Evolutionary conservation across 2,888 invertebrate species (phyloP).

Genomic region (Morpho achilles): DNA sequence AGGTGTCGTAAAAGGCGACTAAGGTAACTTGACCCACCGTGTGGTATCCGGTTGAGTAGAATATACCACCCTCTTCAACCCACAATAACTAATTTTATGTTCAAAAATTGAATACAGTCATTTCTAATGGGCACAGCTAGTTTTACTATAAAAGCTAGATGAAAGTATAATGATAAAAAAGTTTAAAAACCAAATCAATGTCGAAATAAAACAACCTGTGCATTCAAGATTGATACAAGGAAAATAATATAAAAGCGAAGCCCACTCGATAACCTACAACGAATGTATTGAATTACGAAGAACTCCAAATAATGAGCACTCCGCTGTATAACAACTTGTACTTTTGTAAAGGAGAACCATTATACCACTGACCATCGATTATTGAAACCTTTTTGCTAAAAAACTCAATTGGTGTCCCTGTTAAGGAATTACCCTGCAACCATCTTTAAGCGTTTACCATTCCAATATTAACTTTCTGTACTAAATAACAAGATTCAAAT

Average conservation of each 20-base stretch:
- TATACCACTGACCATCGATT: conserved; percentile 45
- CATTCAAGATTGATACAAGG: conserved; percentile 23
- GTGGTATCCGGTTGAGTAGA: too few species aligned
- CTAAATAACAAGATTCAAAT: conserved; percentile 28
- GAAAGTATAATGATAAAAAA: too few species aligned
- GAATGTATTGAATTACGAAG: conserved; percentile 32
- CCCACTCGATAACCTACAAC: conserved; percentile 25
- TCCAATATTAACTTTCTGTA: conserved; percentile 31
- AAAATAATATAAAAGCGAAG: conserved; percentile 27
- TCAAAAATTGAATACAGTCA: too few species aligned
- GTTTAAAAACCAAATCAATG: not conserved
- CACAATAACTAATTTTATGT: too few species aligned
- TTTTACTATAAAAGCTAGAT: too few species aligned
- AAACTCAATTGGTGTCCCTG: conserved; percentile 46
- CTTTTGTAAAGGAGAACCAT: conserved; percentile 32
- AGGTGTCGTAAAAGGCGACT: too few species aligned
- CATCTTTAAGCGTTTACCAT: conserved; percentile 36
- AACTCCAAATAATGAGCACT: conserved; percentile 35
- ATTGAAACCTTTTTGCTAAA: conserved; percentile 48
- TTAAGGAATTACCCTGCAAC: conserved; percentile 35
- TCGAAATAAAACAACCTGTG: conserved; percentile 21
- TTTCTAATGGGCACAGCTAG: too few species aligned
- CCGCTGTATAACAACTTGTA: conserved; percentile 32
- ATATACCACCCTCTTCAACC: too few species aligned
- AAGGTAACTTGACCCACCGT: too few species aligned